Base-by-base conservation (phyloP, 2,797 vertebrate species). In the Eurystomus glaucurus region DNA sequence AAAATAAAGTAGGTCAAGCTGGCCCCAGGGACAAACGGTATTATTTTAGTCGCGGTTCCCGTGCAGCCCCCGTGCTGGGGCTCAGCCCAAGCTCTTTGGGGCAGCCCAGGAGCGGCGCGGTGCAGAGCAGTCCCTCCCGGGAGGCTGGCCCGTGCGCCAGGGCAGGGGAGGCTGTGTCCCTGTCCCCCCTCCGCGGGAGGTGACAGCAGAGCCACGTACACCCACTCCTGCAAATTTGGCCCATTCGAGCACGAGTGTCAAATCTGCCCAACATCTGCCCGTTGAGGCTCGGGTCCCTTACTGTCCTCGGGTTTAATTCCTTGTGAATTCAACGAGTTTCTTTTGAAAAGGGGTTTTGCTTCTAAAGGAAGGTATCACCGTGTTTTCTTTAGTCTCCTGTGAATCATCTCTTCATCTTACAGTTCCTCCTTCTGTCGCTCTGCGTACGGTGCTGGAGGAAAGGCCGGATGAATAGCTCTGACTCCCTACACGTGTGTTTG, bases 381-480 rank as follows among this genome's bases (percentile, higher is more conserved):
- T 29, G 93, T 92, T 94, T 91, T 48, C 77, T 28, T 7, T 5
- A 1, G 11, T 41, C 80, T 65, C 69, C 81, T 50, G 78, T 92
- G 85, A 71, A 57, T 88, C 75, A 78, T 85, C 85, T 86, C 97
- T 84, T 96, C 96, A 86, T 95, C 37, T 87, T 11, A 25, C 23
- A 31, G 95, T 81, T 92, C 69, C 46, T 52, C 61, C 92, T 85
- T 65, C 96, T 93, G 71, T 28, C 79, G 9, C 95, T 79, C 31
- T 5, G 80, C 1, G 74, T 50, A 43, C 45, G 57, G 85, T 93
- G 50, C 26, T 93, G 89, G 87, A 37, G 86, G 57, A 5, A 46
- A 29, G 90, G 51, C 83, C 74, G 91, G n/a, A 28, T 55, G 92
- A 93, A 45, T 39, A 78, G 91, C 95, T 82, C 91, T 74, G 71